phyloP scores from a whole-genome alignment of 2,888 invertebrate species.

The Drosophila kanekoi region DNA sequence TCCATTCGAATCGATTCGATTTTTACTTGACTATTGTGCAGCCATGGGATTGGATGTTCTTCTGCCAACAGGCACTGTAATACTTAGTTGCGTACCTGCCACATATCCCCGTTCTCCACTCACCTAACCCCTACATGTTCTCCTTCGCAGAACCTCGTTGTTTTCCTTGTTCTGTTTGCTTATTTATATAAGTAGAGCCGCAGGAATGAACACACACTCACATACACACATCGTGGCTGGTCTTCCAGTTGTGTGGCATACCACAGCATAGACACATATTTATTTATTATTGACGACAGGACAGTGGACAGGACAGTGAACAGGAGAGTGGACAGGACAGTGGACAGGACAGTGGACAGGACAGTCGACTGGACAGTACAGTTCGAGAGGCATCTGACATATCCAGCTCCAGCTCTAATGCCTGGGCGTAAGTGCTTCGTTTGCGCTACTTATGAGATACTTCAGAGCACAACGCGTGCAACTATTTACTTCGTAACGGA shows the following conservation, averaged over 20 bases:
- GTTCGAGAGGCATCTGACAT: slow-evolving; percentile 51
- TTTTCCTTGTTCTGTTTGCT: slow-evolving; percentile 17
- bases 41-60: slow-evolving; percentile 19
- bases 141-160: too few relatives aligned
- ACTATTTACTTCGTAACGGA: slow-evolving; percentile 59
- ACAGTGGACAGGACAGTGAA: slow-evolving; percentile 2
- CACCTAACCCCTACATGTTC: too few relatives aligned
- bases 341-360: neutral
- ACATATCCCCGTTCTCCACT: neutral
- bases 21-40: slow-evolving; percentile 23
- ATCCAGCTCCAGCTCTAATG: slow-evolving; percentile 38
- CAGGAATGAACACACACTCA: slow-evolving; percentile 9
- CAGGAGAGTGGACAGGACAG: too few relatives aligned
- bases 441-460: slow-evolving; percentile 71
- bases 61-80: slow-evolving; percentile 44
- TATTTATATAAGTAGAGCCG: slow-evolving; percentile 21
- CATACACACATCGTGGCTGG: slow-evolving; percentile 28
- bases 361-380: slow-evolving; percentile 25
- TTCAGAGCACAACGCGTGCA: slow-evolving; percentile 60
- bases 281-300: slow-evolving; percentile 66
- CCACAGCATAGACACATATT: slow-evolving; percentile 76
- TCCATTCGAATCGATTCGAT: slow-evolving; percentile 18
- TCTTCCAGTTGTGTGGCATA: slow-evolving; percentile 61
- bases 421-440: slow-evolving; percentile 69
- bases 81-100: slow-evolving; percentile 52